These are phyloP conservation scores for Galago senegalensis DNA, from an alignment of 2,797 vertebrate species.

Conservation along the genomic window DNA sequence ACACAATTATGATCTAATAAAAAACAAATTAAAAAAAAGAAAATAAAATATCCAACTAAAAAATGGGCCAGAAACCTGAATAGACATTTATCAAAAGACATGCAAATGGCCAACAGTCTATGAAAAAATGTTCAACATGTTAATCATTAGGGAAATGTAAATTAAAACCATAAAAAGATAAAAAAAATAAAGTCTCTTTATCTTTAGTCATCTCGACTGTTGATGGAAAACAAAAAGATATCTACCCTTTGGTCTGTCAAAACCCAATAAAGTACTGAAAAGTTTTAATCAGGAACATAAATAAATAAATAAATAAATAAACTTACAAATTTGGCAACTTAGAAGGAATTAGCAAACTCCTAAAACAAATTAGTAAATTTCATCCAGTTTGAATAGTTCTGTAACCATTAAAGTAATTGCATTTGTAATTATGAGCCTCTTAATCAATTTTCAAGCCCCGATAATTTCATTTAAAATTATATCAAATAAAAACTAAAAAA, in stretches of 20 bases:
- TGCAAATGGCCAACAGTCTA: no score
- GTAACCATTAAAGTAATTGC: neutral
- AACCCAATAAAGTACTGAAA: constrained; percentile 19
- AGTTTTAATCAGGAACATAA: neutral
- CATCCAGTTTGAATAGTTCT: neutral
- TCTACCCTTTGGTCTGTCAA: neutral
- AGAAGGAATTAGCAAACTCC: neutral
- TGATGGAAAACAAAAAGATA: constrained; percentile 27
- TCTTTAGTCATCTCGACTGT: neutral
- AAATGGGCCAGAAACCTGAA: no score
- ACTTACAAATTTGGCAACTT: neutral
- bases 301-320: neutral
- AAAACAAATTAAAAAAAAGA: no score
- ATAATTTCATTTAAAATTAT: neutral
- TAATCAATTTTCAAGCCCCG: neutral
- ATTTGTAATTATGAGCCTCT: neutral
- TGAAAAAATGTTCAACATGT: no score
- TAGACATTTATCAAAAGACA: no score
- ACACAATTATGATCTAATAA: no score
- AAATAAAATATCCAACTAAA: no score
- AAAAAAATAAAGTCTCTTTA: neutral
- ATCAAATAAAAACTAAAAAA: neutral
- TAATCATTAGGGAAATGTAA: no score
- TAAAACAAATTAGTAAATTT: neutral
- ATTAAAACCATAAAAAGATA: no score